Evolutionary conservation across 1,140 invertebrate species (phyloP), one percentile per base, ranked within the genome.

Genomic region (Berghia stephanieae): DNA sequence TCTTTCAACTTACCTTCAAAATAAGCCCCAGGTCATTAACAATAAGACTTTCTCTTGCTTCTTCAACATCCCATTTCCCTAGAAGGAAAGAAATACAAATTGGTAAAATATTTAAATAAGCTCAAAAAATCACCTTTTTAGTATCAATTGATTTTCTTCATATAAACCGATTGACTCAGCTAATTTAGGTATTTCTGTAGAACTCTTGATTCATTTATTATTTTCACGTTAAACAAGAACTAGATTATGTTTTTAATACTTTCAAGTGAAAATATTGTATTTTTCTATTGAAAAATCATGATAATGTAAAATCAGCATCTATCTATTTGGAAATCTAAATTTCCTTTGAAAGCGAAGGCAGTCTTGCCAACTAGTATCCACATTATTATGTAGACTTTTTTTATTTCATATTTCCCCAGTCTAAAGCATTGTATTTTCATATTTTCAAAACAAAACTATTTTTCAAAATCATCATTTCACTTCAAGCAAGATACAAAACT

Each of bases 11-110:
- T 83, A 90, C 89, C 82, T 96, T 97, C 10, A 99, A 90, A 27
- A 98, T 94, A 69, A 99, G 90, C 63, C 96, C 97, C 82, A 94
- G 89, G 89, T 99, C 97, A 66, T 94, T 94, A 40, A 92, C 91
- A 77, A 98, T 91, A 2, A 94, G 92, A 84, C 94, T 93, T 83
- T 93, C 92, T 55, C 92, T 90, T 27, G 96, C 93, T 71, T 93
- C 88, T 88, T 97, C 96, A n/a, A 98, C 90, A 73, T 88, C 88
- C 94, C 94, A 95, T 84, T 91, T 82, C 16, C 86, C 86, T 86
- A 60, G 18, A 78, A 49, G 49, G 60, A 76, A 75, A 70, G 38
- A 77, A 60, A 69, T 68, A 3, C 42, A 34, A 18, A 16, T 31
- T 24, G 3, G 69, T 16, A 72, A 49, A 24, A 27, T 24, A 18